Evolutionary conservation across 2,797 vertebrate genomes (phyloP).

Genomic region (Poeciliopsis presidionis): DNA sequence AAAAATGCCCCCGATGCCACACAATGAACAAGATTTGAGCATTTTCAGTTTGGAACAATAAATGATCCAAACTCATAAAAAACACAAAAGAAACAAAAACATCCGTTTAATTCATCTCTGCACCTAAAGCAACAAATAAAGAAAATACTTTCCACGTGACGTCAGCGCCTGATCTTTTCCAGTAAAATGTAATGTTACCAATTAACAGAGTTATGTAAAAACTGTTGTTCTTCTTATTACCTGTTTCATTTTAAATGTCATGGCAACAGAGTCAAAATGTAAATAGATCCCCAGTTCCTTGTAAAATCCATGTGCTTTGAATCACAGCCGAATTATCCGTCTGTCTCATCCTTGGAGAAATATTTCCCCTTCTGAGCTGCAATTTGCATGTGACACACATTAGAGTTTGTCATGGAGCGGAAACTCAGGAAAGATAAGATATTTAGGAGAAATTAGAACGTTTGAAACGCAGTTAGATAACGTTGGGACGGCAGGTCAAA

Average conservation of each 20-base stretch:
- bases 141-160: neutral
- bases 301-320: conserved; percentile 13
- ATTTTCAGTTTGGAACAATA: neutral
- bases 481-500: neutral
- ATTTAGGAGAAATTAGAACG: neutral
- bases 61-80: neutral
- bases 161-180: neutral
- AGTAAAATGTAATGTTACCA: neutral
- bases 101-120: neutral
- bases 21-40: neutral
- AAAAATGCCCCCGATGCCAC: no score
- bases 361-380: neutral
- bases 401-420: neutral
- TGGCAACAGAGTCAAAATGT: conserved; percentile 11
- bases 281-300: neutral
- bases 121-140: neutral
- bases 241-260: conserved; percentile 1
- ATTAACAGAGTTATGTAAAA: neutral
- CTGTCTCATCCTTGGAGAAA: neutral
- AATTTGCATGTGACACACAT: neutral
- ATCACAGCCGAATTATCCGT: conserved; percentile 7
- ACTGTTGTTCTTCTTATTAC: neutral
- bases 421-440: neutral
- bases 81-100: neutral
- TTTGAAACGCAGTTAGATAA: neutral